Base-by-base conservation (phyloP, 1,140 invertebrate genomes). In the Sitodiplosis mosellana region DNA sequence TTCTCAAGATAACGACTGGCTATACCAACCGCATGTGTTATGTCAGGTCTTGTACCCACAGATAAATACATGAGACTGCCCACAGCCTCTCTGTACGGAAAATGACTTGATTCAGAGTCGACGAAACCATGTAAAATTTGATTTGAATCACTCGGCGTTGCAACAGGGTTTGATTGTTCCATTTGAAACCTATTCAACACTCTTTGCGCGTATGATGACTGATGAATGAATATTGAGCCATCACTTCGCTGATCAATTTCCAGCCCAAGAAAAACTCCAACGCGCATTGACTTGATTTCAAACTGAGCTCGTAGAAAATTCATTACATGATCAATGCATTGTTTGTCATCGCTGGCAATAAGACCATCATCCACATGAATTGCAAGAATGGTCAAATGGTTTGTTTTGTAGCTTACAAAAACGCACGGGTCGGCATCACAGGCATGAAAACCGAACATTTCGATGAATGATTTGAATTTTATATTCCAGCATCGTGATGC, bases 311-410 rank as follows among this genome's bases (percentile, higher is more conserved):
- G 53, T 40, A 60, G 27, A 14, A 57, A 15, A 44, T 48, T 11
- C 4, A 54, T 18, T 49, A 67, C 54, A 15, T 51, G 10, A 15
- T 52, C 47, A 33, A 63, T 51, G 33, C 47, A 50, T 20, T 48
- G 36, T 46, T 52, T 12, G 20, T 34, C 44, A 19, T 21, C 46
- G n/a, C 53, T 52, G 33, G 59, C 49, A 20, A 65, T 42, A 1
- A 68, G 46, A 15, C 63, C 64, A 58, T 71, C 68, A 56, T 71
- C 69, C 8, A 71, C 66, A 61, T 69, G 69, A 5, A 69, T 52
- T 12, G 55, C 57, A 1, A 69, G 40, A 18, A 41, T n/a, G 11
- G 18, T 41, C 18, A 7, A n/a, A n/a, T 6, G 15, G 18, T 18
- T 18, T n/a, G 7, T 18, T n/a, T 54, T 42, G 18, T 22, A 34